These are phyloP conservation scores for Neosilurus mollespiculum DNA, from an alignment of 2,797 vertebrate species.

Conservation along the genomic window DNA sequence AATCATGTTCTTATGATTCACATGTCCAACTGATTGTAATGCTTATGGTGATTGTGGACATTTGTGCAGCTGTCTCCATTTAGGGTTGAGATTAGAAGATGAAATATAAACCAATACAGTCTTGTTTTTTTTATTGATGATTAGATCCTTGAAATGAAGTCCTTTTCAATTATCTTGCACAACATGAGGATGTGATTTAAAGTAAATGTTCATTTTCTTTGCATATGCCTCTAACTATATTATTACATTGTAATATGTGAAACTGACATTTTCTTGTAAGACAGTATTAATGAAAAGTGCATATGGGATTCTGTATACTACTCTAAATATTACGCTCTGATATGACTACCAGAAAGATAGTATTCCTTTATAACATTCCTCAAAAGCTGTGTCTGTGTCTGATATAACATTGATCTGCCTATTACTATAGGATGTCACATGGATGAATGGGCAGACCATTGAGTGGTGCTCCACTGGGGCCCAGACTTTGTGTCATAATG, in stretches of 20 bases:
- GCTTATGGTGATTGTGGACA: not conserved
- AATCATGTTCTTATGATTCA: slow-evolving; percentile 5
- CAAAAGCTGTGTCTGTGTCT: not conserved
- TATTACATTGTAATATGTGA: not conserved
- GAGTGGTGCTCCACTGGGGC: too few species aligned
- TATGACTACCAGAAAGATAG: slow-evolving; percentile 32
- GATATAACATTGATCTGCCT: not conserved
- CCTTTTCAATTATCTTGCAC: not conserved
- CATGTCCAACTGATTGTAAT: not conserved
- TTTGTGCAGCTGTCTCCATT: not conserved
- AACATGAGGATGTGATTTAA: not conserved
- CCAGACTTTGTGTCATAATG: too few species aligned
- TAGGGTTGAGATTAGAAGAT: not conserved
- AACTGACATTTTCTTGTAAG: slow-evolving; percentile 2
- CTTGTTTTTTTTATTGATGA: not conserved
- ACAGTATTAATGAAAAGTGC: not conserved
- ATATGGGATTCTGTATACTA: not conserved
- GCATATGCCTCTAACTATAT: not conserved
- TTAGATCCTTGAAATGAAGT: not conserved
- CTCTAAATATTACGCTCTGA: slow-evolving; percentile 1
- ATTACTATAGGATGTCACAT: too few species aligned
- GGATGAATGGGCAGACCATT: too few species aligned
- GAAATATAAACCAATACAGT: not conserved
- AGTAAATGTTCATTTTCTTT: not conserved
- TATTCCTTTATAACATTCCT: not conserved